Evolutionary conservation across 2,797 vertebrate genomes (phyloP).

Genomic region (Mus caroli): DNA sequence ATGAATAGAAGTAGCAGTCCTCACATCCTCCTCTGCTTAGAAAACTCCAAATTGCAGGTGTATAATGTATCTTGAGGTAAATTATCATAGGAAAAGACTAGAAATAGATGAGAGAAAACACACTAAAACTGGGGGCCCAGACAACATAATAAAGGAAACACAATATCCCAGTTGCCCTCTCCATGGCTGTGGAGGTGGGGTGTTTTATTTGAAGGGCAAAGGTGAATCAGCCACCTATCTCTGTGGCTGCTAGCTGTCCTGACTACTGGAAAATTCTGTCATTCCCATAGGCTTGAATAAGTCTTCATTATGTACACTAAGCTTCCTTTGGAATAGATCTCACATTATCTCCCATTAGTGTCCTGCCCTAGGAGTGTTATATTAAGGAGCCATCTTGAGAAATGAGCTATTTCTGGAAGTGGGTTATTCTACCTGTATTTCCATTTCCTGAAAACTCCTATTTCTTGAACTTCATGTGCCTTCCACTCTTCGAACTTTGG

Average conservation of each 20-base stretch:
- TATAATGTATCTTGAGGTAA: neutral
- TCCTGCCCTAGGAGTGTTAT: rapidly evolving
- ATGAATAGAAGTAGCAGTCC: neutral
- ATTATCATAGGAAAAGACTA: neutral
- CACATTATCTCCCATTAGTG: neutral
- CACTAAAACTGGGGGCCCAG: neutral
- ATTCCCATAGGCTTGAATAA: neutral
- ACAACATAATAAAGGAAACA: neutral
- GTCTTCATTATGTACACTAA: neutral
- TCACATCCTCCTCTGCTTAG: neutral
- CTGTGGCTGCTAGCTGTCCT: neutral
- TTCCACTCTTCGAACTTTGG: neutral
- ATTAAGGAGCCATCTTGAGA: neutral
- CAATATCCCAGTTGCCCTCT: neutral
- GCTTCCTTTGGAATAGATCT: neutral
- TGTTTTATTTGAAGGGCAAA: neutral
- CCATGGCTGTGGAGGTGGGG: too few species aligned
- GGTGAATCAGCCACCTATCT: neutral
- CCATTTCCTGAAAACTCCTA: neutral
- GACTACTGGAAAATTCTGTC: neutral
- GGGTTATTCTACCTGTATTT: neutral
- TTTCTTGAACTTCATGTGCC: neutral
- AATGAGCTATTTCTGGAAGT: neutral
- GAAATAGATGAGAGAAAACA: neutral
- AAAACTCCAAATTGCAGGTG: neutral